Percentiles rank a stretch among this genome's conserved stretches.
These are phyloP conservation scores for Matsumurasca onukii DNA, from an alignment of 1,140 invertebrate species.

Conservation along the genomic window DNA sequence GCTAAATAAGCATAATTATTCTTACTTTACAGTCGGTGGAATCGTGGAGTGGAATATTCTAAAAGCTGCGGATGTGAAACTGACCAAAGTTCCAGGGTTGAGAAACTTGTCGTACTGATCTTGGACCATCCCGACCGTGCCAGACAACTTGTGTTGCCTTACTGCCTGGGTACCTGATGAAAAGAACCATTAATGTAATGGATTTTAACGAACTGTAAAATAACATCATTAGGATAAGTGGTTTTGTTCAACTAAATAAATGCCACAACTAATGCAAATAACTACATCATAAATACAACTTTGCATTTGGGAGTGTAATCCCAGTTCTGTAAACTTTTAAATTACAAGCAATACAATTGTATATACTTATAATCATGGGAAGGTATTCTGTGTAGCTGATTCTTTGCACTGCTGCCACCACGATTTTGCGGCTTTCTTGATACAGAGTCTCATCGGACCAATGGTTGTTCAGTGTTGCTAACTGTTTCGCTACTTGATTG, in stretches of 20 bases:
- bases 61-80: slow-evolving; percentile 69
- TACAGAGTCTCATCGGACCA: slow-evolving; percentile 81
- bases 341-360: too few species aligned
- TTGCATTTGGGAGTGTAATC: too few species aligned
- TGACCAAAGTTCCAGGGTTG: slow-evolving; percentile 64
- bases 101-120: slow-evolving; percentile 42
- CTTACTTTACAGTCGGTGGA: too few species aligned
- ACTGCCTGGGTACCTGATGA: background rate
- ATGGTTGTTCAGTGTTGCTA: slow-evolving; percentile 58
- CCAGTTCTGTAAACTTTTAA: too few species aligned
- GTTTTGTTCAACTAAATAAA: too few species aligned
- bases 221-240: too few species aligned
- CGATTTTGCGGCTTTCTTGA: slow-evolving; percentile 78
- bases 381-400: slow-evolving; percentile 89
- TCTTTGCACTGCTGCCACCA: slow-evolving; percentile 84
- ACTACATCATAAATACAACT: too few species aligned
- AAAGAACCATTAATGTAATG: too few species aligned
- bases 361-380: slow-evolving; percentile 68
- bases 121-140: background rate
- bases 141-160: background rate
- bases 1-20: too few species aligned
- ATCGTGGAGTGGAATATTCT: slow-evolving; percentile 67
- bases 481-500: slow-evolving; percentile 74
- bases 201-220: too few species aligned
- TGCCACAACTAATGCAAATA: too few species aligned